Base-by-base conservation (phyloP, 2,888 invertebrate genomes). In the Laspeyria flexula region DNA sequence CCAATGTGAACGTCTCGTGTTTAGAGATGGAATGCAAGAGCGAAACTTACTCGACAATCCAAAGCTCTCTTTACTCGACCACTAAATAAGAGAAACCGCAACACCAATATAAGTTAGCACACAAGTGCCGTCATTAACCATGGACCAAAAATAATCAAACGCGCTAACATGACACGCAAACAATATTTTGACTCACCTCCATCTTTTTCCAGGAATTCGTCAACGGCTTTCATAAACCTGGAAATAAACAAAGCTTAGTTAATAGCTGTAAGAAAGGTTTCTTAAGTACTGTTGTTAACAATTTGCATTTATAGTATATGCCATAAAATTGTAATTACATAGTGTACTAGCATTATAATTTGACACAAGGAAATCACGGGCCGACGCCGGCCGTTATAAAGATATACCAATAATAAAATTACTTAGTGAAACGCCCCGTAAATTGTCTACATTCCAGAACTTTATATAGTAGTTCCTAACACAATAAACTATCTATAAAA, bases 201-300 rank as follows among this genome's bases (percentile, higher is more conserved):
- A 67, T 83, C 73, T 69, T 77, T 83, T 79, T 75, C 76, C 74
- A 90, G 75, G 73, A 86, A 88, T 68, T 82, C 80, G 65, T 92
- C 90, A 73, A 88, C 79, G 29, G 84, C 74, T 50, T 84, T 67
- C 79, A 83, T 85, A 76, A 92, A 92, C 83, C 92, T 92, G 89
- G 29, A 84, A 89, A 71, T 50, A 85, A 81, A 84, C 68, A 84
- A 78, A 77, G 54, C 43, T 43, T 54, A 66, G 73, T 79, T 65
- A 77, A 73, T 74, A 63, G 46, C 29, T 41, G 50, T 46, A 60
- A 51, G 35, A 66, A 67, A 30, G 46, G 29, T 37, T 41, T 44
- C 10, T 35, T 43, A 34, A 43, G 30, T 23, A 39, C 25, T 38
- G 21, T 37, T 52, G 34, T 51, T 49, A 40, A 56, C 21, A 49